Evolutionary conservation across 1,140 invertebrate species (phyloP).

Genomic region (Tribolium castaneum): DNA sequence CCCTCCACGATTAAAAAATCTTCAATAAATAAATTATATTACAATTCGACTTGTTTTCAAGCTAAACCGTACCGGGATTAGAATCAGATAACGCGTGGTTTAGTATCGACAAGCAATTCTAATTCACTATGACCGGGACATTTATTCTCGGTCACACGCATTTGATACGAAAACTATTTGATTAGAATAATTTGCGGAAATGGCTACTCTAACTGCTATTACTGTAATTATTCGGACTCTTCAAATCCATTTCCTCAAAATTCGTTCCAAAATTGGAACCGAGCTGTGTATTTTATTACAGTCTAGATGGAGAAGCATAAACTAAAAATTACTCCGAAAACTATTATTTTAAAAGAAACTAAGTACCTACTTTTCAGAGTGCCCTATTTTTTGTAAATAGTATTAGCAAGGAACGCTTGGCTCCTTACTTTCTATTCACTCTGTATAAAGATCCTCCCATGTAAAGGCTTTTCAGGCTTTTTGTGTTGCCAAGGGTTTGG

Average conservation of each 20-base stretch:
- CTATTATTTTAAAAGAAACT: too few relatives aligned
- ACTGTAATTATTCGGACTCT: neutral
- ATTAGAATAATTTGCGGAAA: conserved; percentile 27
- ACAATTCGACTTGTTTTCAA: neutral
- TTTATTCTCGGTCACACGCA: conserved; percentile 29
- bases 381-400: too few relatives aligned
- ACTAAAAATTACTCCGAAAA: too few relatives aligned
- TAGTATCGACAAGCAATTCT: conserved; percentile 18
- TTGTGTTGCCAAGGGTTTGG: too few relatives aligned
- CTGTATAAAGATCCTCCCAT: too few relatives aligned
- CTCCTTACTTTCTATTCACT: too few relatives aligned
- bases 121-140: conserved; percentile 20
- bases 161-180: conserved; percentile 24
- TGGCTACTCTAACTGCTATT: conserved; percentile 1
- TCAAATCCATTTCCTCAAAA: conserved; percentile 8
- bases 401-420: too few relatives aligned
- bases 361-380: too few relatives aligned
- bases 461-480: too few relatives aligned
- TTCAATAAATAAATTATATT: neutral
- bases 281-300: too few relatives aligned
- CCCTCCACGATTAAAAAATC: neutral
- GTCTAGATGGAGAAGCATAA: too few relatives aligned
- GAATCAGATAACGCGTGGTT: conserved; percentile 29
- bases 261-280: too few relatives aligned
- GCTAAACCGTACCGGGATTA: neutral